Percentiles rank a stretch among this genome's conserved stretches.
These are phyloP conservation scores for Conopomorpha cramerella DNA, from an alignment of 1,140 invertebrate genomes.

Conservation along the genomic window DNA sequence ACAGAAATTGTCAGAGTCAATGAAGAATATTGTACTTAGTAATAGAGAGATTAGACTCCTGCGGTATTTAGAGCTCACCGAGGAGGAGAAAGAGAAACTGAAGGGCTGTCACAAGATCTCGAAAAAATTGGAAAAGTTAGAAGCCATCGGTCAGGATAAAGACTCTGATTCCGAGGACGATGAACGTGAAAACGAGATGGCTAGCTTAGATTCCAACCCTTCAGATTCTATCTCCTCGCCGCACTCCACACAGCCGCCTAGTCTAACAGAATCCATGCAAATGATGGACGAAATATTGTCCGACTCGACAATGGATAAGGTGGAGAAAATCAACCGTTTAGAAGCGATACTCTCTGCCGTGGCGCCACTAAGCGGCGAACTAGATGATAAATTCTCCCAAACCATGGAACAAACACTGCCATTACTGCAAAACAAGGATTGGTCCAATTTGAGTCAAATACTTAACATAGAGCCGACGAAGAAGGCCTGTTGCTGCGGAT, in stretches of 20 bases:
- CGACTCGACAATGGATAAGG: constrained; percentile 80
- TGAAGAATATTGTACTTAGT: constrained; percentile 85
- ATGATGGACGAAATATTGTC: constrained; percentile 84
- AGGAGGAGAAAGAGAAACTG: constrained; percentile 90
- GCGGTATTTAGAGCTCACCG: constrained; percentile 88
- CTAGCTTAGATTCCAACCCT: constrained; percentile 76
- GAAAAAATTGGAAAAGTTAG: constrained; percentile 88
- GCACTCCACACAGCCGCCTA: constrained; percentile 78
- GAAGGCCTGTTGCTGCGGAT: constrained; percentile 59
- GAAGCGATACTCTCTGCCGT: constrained; percentile 83
- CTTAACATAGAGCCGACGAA: constrained; percentile 38
- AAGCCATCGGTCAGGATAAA: constrained; percentile 72
- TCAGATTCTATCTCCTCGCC: constrained; percentile 76
- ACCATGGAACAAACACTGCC: constrained; percentile 55
- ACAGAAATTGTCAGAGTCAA: constrained; percentile 78
- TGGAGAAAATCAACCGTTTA: constrained; percentile 85
- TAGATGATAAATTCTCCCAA: constrained; percentile 50
- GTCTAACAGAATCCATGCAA: constrained; percentile 89
- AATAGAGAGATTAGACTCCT: constrained; percentile 90
- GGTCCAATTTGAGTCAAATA: constrained; percentile 52
- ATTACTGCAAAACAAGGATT: constrained; percentile 55
- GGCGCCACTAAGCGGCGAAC: constrained; percentile 61
- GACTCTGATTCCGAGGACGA: constrained; percentile 73
- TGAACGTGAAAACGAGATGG: constrained; percentile 75
- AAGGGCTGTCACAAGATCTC: constrained; percentile 92